Evolutionary conservation across 2,113 vertebrate genomes (phyloP).

Genomic region (Chloropsis hardwickii): DNA sequence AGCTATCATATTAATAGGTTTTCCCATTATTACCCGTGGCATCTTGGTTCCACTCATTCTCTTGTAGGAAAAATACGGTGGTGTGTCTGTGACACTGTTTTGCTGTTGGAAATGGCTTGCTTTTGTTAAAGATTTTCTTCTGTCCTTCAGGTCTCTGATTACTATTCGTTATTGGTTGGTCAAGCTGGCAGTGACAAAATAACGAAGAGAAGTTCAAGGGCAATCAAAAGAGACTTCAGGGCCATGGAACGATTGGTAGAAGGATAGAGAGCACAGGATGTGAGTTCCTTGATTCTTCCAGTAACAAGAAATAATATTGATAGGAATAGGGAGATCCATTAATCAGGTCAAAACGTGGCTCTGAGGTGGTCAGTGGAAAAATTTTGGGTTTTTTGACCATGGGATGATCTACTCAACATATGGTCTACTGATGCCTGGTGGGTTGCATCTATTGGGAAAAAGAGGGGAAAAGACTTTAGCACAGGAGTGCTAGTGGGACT

Average conservation of each 20-base stretch:
- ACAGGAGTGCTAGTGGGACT: background rate
- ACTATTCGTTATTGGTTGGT: fast-evolving
- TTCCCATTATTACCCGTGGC: background rate
- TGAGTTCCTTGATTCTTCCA: background rate
- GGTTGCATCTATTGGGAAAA: fast-evolving
- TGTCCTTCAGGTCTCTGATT: background rate
- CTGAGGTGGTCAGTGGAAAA: background rate
- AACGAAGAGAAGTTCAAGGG: background rate
- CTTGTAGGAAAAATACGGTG: background rate
- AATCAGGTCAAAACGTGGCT: background rate
- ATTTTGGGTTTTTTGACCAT: background rate
- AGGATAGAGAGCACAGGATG: background rate
- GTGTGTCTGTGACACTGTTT: background rate
- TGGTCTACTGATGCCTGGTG: background rate
- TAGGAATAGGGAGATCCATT: background rate
- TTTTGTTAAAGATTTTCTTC: background rate
- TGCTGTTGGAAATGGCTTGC: background rate
- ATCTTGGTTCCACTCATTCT: background rate
- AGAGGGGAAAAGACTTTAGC: background rate
- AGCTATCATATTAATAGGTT: background rate
- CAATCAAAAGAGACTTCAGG: background rate
- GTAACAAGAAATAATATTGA: background rate
- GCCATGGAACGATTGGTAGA: background rate
- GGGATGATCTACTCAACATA: too few species aligned
- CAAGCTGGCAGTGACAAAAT: background rate